Conservation (phyloP, 2,113 vertebrate genomes). For the Aplodontia rufa region DNA sequence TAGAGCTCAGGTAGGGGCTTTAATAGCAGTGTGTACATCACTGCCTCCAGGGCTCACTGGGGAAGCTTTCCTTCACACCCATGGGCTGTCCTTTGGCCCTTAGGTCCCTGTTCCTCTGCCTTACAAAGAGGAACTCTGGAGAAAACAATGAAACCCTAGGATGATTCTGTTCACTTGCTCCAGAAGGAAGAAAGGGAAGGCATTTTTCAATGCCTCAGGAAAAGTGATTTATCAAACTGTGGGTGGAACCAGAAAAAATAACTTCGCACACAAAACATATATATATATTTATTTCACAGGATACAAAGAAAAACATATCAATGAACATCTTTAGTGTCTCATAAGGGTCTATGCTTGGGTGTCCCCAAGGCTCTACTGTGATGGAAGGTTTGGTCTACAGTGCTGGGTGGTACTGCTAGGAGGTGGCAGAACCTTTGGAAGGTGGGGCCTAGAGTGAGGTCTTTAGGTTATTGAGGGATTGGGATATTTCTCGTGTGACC, state of each 20-base stretch:
- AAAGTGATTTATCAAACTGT: constrained; percentile 4
- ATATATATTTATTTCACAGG: no score
- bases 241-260: neutral
- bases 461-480: neutral
- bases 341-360: neutral
- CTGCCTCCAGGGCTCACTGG: neutral
- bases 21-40: neutral
- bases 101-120: neutral
- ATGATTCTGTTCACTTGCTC: neutral
- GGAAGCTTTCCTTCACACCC: neutral
- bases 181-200: neutral
- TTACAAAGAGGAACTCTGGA: neutral
- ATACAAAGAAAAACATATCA: neutral
- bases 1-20: neutral
- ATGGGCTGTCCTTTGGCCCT: neutral
- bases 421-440: neutral
- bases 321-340: neutral
- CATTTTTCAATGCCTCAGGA: neutral
- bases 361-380: neutral
- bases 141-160: neutral
- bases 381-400: neutral
- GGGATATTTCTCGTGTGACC: neutral
- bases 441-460: neutral
- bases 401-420: neutral
- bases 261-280: neutral